Conservation (phyloP, 2,113 vertebrate genomes). For the Bos taurus region ARS-UCD2.0 NC_082638.1:4162001-4162500, state of each 20-base stretch:
- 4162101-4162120: neutral
- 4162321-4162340: neutral
- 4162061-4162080: neutral
- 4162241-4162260: neutral
- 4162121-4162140: neutral
- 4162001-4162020: too few species aligned
- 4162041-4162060: neutral
- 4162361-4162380: fast-evolving
- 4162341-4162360: neutral
- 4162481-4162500: too few species aligned
- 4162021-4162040: too few species aligned
- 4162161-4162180: neutral
- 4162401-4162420: neutral
- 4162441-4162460: neutral
- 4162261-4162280: neutral
- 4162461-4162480: too few species aligned
- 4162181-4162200: neutral
- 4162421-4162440: neutral
- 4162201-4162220: neutral
- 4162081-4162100: neutral
- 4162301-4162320: neutral
- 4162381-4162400: fast-evolving
- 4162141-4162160: neutral
- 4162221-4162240: fast-evolving
- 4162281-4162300: fast-evolving